Evolutionary conservation across 2,888 invertebrate genomes (phyloP).

Genomic region (Torymus texanus): DNA sequence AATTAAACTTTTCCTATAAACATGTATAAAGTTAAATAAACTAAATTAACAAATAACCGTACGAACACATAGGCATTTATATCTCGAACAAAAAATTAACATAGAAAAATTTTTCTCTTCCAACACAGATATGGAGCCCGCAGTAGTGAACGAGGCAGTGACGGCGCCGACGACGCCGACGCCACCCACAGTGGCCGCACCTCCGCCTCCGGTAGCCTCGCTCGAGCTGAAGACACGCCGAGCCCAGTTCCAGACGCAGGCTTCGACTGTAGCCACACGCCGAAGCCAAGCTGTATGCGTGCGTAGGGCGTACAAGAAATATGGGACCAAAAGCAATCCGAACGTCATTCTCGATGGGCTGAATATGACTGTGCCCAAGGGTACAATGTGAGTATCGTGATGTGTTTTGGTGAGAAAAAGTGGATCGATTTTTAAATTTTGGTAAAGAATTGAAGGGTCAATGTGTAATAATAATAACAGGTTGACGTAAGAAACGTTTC

Average conservation of each 20-base stretch:
- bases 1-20: no score
- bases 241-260: slow-evolving; percentile 79
- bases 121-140: slow-evolving; percentile 45
- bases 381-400: slow-evolving; percentile 84
- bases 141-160: no score
- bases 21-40: no score
- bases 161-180: slow-evolving; percentile 53
- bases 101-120: no score
- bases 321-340: slow-evolving; percentile 86
- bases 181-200: slow-evolving; percentile 62
- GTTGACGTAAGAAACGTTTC: no score
- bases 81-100: no score
- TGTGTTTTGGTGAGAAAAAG: no score
- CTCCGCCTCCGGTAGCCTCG: slow-evolving; percentile 66
- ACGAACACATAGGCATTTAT: no score
- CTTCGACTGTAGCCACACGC: slow-evolving; percentile 83
- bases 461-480: no score
- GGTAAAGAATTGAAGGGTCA: no score
- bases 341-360: slow-evolving; percentile 90
- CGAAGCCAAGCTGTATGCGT: slow-evolving; percentile 90
- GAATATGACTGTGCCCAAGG: slow-evolving; percentile 94
- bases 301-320: slow-evolving; percentile 88
- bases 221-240: slow-evolving; percentile 77
- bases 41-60: no score
- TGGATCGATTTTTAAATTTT: no score